Evolutionary conservation across 2,797 vertebrate genomes (phyloP).

Genomic region (Eleutherodactylus coqui): DNA sequence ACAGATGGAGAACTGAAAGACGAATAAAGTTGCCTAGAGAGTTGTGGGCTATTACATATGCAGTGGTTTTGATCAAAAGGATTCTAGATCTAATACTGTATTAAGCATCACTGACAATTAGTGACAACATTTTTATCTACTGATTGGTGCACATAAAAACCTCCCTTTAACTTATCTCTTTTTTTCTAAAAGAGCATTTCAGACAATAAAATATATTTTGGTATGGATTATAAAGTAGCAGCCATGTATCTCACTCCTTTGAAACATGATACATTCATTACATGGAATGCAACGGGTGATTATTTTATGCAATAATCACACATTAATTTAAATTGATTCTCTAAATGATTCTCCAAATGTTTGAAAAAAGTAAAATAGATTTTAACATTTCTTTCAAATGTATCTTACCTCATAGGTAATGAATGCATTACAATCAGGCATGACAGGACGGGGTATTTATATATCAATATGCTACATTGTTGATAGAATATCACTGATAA

Average conservation of each 20-base stretch:
- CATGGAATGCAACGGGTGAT: not conserved
- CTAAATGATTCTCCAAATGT: too few species aligned
- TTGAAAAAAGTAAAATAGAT: too few species aligned
- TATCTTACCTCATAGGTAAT: too few species aligned
- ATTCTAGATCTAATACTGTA: conserved; percentile 94
- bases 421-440: too few species aligned
- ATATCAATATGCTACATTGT: too few species aligned
- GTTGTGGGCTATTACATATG: conserved; percentile 92
- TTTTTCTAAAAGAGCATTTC: not conserved
- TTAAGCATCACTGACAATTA: conserved; percentile 98
- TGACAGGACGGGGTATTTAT: too few species aligned
- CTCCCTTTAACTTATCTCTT: not conserved
- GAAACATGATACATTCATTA: not conserved
- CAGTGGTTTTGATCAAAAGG: conserved; percentile 94
- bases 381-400: too few species aligned
- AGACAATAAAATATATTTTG: not conserved
- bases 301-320: not conserved
- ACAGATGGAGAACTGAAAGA: conserved; percentile 89
- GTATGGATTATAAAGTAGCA: not conserved
- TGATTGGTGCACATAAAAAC: conserved; percentile 21
- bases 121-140: conserved; percentile 66
- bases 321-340: not conserved
- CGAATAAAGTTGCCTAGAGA: conserved; percentile 95
- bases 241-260: not conserved
- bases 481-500: not conserved